Percentiles rank a stretch among this genome's conserved stretches.
These are phyloP conservation scores for Plectropomus leopardus DNA, from an alignment of 2,113 vertebrate species.

Conservation along the genomic window DNA sequence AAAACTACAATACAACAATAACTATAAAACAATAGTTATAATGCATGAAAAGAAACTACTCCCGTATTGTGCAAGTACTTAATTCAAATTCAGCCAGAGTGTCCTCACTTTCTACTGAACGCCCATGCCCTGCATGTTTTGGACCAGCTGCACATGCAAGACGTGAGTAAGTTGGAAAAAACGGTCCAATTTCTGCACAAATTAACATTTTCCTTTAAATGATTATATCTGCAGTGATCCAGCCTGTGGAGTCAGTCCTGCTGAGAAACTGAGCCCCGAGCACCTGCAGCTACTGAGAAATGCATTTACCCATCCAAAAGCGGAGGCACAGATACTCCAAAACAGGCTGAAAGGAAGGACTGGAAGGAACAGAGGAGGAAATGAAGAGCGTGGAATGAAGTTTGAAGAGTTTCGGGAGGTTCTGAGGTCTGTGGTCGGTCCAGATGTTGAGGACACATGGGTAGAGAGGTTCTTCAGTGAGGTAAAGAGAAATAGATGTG, in stretches of 20 bases:
- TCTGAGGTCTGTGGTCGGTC: slow-evolving; percentile 57
- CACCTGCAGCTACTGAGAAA: slow-evolving; percentile 68
- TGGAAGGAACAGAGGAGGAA: slow-evolving; percentile 1
- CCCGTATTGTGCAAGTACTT: too few relatives aligned
- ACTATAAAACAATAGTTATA: too few relatives aligned
- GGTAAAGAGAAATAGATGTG: slow-evolving; percentile 44
- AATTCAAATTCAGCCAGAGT: too few relatives aligned
- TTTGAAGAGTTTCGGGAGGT: slow-evolving; percentile 71
- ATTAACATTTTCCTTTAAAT: background rate
- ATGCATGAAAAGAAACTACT: too few relatives aligned
- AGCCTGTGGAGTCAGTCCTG: slow-evolving; percentile 45
- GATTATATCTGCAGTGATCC: slow-evolving; percentile 50
- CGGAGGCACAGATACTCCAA: slow-evolving; percentile 1
- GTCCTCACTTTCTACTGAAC: background rate
- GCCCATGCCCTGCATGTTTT: background rate
- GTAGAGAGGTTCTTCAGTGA: slow-evolving; percentile 74
- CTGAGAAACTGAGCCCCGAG: slow-evolving; percentile 61
- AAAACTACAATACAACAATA: too few relatives aligned
- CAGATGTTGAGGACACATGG: slow-evolving; percentile 47
- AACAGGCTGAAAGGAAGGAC: background rate
- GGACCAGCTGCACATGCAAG: background rate
- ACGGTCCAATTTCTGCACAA: background rate
- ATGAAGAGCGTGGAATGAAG: slow-evolving; percentile 38
- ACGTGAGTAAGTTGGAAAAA: background rate
- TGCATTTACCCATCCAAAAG: slow-evolving; percentile 46